Conservation (phyloP, 2,888 invertebrate genomes). For the Limnephilus lunatus region DNA sequence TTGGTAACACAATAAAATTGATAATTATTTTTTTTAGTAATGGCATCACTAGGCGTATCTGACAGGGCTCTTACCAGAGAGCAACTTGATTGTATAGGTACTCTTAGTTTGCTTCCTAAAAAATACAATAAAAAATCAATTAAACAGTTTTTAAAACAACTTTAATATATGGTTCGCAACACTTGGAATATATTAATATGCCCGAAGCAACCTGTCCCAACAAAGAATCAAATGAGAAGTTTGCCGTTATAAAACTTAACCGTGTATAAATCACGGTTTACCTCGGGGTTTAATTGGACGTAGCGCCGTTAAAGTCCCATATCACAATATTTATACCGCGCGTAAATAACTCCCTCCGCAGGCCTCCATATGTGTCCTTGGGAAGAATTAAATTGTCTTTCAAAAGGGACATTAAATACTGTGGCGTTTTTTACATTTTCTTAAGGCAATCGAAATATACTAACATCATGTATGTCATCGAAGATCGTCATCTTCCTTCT, state of each 20-base stretch:
- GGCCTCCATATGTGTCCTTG: neutral
- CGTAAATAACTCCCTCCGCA: slow-evolving; percentile 18
- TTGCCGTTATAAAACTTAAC: slow-evolving; percentile 23
- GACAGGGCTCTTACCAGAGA: too few species aligned
- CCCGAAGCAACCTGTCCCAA: neutral
- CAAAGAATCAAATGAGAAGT: slow-evolving; percentile 11
- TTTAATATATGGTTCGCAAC: neutral
- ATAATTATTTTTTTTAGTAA: too few species aligned
- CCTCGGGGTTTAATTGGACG: neutral
- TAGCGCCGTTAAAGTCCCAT: slow-evolving; percentile 16
- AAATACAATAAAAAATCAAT: too few species aligned
- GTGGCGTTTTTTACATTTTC: neutral
- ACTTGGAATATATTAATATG: neutral
- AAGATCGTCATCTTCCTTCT: too few species aligned
- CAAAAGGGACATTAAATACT: neutral
- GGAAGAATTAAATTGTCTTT: neutral
- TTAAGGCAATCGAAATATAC: neutral
- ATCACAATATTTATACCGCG: slow-evolving; percentile 11
- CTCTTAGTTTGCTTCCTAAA: too few species aligned
- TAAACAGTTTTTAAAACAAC: too few species aligned
- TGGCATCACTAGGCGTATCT: too few species aligned
- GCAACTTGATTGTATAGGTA: too few species aligned
- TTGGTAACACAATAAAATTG: too few species aligned
- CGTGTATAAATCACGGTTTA: slow-evolving; percentile 30
- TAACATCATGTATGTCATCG: too few species aligned